These are phyloP conservation scores for Steatocranus sp. DNA, from an alignment of 2,797 vertebrate species.

Conservation along the genomic window DNA sequence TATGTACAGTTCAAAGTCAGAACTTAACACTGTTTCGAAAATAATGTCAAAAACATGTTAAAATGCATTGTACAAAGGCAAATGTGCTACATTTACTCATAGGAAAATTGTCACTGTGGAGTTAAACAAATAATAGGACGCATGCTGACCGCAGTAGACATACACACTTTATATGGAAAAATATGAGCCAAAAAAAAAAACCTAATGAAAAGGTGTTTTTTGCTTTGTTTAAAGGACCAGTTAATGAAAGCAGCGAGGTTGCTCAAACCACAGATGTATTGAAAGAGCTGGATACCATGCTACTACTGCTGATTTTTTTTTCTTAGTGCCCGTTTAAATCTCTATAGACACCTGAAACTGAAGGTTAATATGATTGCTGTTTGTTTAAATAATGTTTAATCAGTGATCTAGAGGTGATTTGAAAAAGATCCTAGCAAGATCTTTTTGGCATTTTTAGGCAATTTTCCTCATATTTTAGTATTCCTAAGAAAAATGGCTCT, in stretches of 20 bases:
- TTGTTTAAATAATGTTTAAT: not conserved
- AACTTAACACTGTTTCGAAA: not conserved
- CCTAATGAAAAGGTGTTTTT: not conserved
- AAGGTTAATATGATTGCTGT: not conserved
- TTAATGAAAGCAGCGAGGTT: not conserved
- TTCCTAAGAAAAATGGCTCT: not conserved
- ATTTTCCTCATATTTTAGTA: not conserved
- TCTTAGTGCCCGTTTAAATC: not conserved
- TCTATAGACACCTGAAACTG: not conserved
- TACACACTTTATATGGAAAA: conserved; percentile 30
- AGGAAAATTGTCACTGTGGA: conserved; percentile 43
- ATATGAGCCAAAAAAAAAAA: not conserved
- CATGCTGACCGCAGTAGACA: conserved; percentile 67
- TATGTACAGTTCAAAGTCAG: conserved; percentile 33
- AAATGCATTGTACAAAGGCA: conserved; percentile 44
- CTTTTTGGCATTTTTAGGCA: not conserved
- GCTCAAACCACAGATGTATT: not conserved
- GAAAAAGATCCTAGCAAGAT: not conserved
- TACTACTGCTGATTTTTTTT: not conserved
- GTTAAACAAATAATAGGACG: conserved; percentile 39
- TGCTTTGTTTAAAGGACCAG: not conserved
- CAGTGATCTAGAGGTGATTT: not conserved
- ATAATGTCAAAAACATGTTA: not conserved
- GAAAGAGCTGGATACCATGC: not conserved
- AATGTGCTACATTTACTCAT: conserved; percentile 35